Conservation (phyloP, 1,140 invertebrate genomes). For the Drosophila ambigua region DNA sequence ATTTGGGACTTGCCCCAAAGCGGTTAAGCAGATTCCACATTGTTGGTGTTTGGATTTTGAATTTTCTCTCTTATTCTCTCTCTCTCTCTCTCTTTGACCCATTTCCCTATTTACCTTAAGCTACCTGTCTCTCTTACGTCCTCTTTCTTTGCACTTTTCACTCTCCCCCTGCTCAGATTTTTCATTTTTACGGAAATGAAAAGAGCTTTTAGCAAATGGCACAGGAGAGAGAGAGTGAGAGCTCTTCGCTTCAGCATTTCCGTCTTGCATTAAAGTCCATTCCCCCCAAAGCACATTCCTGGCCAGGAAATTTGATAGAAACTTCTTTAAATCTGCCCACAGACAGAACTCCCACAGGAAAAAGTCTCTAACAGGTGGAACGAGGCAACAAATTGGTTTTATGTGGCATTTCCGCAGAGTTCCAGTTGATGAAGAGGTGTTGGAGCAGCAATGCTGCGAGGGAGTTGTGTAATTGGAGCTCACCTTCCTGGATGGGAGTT, state of each 20-base stretch:
- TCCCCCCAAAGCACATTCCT: slow-evolving; percentile 18
- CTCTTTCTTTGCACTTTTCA: slow-evolving; percentile 1
- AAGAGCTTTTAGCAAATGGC: slow-evolving; percentile 42
- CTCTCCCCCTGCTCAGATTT: background rate
- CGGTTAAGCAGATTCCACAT: slow-evolving; percentile 34
- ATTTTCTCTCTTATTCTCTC: slow-evolving; percentile 20
- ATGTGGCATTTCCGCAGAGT: slow-evolving; percentile 61
- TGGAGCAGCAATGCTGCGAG: background rate
- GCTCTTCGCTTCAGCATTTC: slow-evolving; percentile 62
- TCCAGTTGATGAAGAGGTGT: slow-evolving; percentile 15
- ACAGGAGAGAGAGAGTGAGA: background rate
- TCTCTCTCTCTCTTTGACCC: background rate
- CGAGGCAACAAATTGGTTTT: slow-evolving; percentile 63
- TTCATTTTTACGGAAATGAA: slow-evolving; percentile 53
- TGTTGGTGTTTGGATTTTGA: slow-evolving; percentile 33
- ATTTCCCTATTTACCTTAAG: slow-evolving; percentile 32
- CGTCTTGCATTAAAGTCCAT: slow-evolving; percentile 69
- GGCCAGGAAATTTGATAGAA: slow-evolving; percentile 70
- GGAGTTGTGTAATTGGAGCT: slow-evolving; percentile 36
- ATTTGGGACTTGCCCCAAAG: slow-evolving; percentile 27
- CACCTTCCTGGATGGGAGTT: slow-evolving; percentile 36
- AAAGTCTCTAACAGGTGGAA: slow-evolving; percentile 24
- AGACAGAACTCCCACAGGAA: background rate
- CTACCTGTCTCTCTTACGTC: background rate
- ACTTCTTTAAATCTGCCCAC: slow-evolving; percentile 57